Base-by-base conservation (phyloP, 2,797 vertebrate species). In the Cynodonichthys magdalenae region DNA sequence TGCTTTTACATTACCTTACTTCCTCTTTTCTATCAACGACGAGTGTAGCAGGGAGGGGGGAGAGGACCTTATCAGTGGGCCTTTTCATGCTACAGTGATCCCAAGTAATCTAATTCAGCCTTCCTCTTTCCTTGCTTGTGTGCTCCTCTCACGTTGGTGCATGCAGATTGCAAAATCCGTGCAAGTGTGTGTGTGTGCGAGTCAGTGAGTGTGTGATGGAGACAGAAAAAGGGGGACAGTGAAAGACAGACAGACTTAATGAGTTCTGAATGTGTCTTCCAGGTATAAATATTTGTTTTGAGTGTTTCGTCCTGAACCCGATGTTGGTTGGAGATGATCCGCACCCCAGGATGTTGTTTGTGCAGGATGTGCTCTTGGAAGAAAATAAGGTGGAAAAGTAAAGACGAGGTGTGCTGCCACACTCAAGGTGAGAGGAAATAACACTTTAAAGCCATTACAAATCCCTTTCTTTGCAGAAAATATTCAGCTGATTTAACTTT, bases 51-150 rank as follows among this genome's bases (percentile, higher is more conserved):
- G 67, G 42, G 69, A 74, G 76, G 71, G 71, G 80, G 74, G 79
- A 64, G 79, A 76, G 79, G 79, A 87, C 85, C 77, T 86, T 88
- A 90, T 90, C 87, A 84, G 71, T 75, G 82, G 82, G 85, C 82
- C 72, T 89, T 89, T 89, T 91, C 90, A 92, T 84, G 89, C 83
- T 88, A 89, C 83, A 88, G 79, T 85, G 92, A 91, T 90, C 82
- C 80, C 64, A 75, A 87, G 84, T 90, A 91, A 91, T 91, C 90
- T 90, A 89, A 91, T 90, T 86, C 85, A 75, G 74, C 77, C 74
- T 83, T 79, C 87, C 82, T 75, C 19, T 75, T 84, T 84, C 85
- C 74, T 85, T 82, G 85, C 88, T 79, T 86, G 84, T 90, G 78
- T 83, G 88, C 87, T 50, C 79, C 80, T 81, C 80, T 86, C 77